These are phyloP conservation scores for Oreochromis grahami DNA, from an alignment of 2,797 vertebrate genomes.

Conservation along the genomic window DNA sequence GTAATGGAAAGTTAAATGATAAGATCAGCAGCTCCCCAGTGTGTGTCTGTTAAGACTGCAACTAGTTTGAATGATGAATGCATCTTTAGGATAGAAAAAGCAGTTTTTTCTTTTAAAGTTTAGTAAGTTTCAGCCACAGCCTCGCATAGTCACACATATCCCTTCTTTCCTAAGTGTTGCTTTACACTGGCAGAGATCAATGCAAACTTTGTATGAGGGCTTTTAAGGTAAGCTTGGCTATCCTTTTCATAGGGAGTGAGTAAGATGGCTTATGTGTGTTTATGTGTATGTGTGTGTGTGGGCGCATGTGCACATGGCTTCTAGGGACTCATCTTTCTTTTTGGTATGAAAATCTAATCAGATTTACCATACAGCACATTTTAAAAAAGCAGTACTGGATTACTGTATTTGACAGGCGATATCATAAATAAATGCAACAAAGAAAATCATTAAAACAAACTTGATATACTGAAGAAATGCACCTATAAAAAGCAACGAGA, in stretches of 20 bases:
- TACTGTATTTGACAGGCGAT: neutral
- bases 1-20: neutral
- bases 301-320: neutral
- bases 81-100: neutral
- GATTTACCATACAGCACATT: neutral
- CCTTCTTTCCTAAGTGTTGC: conserved; percentile 9
- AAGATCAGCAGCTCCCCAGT: neutral
- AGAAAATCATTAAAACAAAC: neutral
- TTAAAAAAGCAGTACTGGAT: neutral
- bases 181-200: conserved; percentile 45
- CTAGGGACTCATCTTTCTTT: neutral
- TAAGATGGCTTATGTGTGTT: neutral
- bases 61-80: neutral
- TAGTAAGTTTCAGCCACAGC: neutral
- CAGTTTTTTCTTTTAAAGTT: neutral
- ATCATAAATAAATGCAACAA: neutral
- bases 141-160: neutral
- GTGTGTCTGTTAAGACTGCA: neutral
- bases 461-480: neutral
- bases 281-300: neutral
- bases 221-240: conserved; percentile 52
- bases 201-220: conserved; percentile 48
- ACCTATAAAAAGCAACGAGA: neutral
- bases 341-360: neutral
- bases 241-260: neutral